Evolutionary conservation across 2,888 invertebrate species (phyloP), one percentile per base, ranked within the genome.

Genomic region (Muscina levida): DNA sequence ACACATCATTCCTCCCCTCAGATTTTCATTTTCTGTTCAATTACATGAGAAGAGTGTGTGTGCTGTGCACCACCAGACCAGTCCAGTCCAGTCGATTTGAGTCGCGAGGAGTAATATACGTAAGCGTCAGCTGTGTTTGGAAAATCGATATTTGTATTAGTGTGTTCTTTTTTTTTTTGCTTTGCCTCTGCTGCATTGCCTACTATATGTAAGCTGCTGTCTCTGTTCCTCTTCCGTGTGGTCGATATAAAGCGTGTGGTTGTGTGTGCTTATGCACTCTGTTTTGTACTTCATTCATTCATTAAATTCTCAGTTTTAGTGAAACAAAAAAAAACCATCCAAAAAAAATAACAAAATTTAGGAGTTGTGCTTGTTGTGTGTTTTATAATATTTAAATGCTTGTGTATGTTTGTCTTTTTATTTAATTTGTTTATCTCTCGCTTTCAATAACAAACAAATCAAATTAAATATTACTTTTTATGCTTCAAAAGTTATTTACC

Each of bases 71-170:
- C 17, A 31, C 8, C 31, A 31, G 8, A 11, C 17, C 37, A 59
- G 59, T 13, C 10, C 15, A 39, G 22, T 67, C n/a, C 10, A 44
- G 26, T 44, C 17, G 4, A 48, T 44, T 46, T n/a, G n/a, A n/a
- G n/a, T n/a, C n/a, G n/a, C n/a, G n/a, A n/a, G n/a, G n/a, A 39
- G 42, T 39, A 62, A 11, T 22, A 67, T 72, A 44, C 5, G 31
- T 42, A 57, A 51, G 42, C 37, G 70, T 80, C 79, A 80, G 79
- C 79, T 80, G 79, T 79, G 76, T 72, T 76, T 80, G 72, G 72
- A 76, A 80, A 80, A 80, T 80, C 79, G 65, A 80, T 79, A 76
- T 44, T 44, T n/a, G 31, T 67, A 15, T 53, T 53, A 53, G 53
- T 53, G 48, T 24, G 22, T n/a, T 10, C 44, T 44, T 44, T 15